A percentile compares a stretch with the other conserved stretches of the same genome.
These are phyloP conservation scores for Aramus guarauna DNA, from an alignment of 2,113 vertebrate species.

Conservation along the genomic window DNA sequence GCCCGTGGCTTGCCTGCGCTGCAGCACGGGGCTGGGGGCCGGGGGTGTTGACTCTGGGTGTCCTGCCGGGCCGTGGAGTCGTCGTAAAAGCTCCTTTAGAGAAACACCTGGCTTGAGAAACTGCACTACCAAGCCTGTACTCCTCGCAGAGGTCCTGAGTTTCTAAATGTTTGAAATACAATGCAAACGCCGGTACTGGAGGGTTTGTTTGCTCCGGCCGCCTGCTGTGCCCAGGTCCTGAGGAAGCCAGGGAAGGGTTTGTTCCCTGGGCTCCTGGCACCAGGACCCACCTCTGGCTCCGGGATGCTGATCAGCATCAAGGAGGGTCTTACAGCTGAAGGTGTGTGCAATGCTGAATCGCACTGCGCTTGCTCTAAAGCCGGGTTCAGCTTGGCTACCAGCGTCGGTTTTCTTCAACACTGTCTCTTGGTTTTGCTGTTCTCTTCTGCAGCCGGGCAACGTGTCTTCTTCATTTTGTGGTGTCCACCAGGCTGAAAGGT, in stretches of 20 bases:
- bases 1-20: not conserved
- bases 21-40: not conserved
- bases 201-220: not conserved
- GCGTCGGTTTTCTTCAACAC: fast-evolving
- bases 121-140: fast-evolving
- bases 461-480: fast-evolving
- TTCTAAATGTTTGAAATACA: not conserved
- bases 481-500: too few relatives aligned
- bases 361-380: fast-evolving
- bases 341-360: fast-evolving
- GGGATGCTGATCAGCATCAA: fast-evolving
- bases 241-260: too few relatives aligned
- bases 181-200: fast-evolving
- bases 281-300: fast-evolving
- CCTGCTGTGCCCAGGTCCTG: fast-evolving
- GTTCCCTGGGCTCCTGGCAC: fast-evolving
- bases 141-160: not conserved
- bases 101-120: not conserved
- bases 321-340: not conserved
- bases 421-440: not conserved
- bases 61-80: fast-evolving
- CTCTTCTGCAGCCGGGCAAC: fast-evolving
- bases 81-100: not conserved
- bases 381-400: too few relatives aligned
- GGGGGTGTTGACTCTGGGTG: too few relatives aligned